phyloP scores from a whole-genome alignment of 2,113 vertebrate species.

The Thoracochromis brauschi region DNA sequence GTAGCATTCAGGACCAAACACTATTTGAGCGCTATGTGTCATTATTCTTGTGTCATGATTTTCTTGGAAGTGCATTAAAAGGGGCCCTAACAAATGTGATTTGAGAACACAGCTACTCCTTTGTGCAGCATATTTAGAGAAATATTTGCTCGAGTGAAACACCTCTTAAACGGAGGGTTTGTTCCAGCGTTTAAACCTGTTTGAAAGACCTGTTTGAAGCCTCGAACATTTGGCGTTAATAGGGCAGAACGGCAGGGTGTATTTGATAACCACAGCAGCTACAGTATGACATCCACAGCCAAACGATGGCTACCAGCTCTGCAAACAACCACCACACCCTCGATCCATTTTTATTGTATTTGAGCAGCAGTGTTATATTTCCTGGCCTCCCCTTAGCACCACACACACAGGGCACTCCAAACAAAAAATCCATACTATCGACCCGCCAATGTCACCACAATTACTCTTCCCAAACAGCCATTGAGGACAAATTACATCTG shows the following conservation, averaged over 20 bases:
- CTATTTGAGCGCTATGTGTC: background rate
- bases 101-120: background rate
- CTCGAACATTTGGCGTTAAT: conserved; percentile 59
- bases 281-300: conserved; percentile 83
- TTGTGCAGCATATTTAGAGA: background rate
- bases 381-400: conserved; percentile 96
- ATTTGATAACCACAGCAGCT: conserved; percentile 72
- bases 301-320: conserved; percentile 87
- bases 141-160: conserved; percentile 9
- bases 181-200: conserved; percentile 39
- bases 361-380: conserved; percentile 95
- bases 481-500: conserved; percentile 99
- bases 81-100: background rate
- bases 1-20: background rate
- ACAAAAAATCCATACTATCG: conserved; percentile 99
- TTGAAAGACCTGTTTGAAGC: conserved; percentile 43
- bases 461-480: conserved; percentile 99
- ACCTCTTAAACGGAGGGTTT: conserved; percentile 33
- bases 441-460: conserved; percentile 98
- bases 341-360: conserved; percentile 99
- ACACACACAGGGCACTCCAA: conserved; percentile 99
- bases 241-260: conserved; percentile 62
- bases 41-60: background rate
- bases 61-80: background rate
- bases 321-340: conserved; percentile 89